A percentile compares a stretch with the other conserved stretches of the same genome.
Conservation (phyloP, 2,113 vertebrate species). For the Lamprotornis superbus region DNA sequence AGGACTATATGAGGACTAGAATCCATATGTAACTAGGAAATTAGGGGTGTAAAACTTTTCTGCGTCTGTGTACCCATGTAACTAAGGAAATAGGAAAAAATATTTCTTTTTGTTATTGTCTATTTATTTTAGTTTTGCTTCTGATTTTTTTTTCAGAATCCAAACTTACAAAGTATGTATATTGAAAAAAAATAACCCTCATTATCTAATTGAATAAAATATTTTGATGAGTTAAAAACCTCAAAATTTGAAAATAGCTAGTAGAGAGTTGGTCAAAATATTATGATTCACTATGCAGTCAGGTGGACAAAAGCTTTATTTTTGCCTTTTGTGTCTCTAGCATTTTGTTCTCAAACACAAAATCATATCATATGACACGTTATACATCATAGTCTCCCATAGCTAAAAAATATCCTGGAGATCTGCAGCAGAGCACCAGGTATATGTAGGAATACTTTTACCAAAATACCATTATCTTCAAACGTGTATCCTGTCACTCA, state of each 20-base stretch:
- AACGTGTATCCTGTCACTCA: background rate
- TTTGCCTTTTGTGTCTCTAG: background rate
- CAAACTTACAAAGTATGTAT: background rate
- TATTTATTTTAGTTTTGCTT: background rate
- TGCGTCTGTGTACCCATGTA: background rate
- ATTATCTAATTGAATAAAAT: background rate
- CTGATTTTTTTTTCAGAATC: background rate
- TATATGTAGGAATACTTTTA: background rate
- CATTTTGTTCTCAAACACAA: background rate
- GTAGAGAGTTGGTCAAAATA: background rate
- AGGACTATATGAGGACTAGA: background rate
- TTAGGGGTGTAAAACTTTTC: background rate
- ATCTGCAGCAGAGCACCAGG: background rate
- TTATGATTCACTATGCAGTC: background rate
- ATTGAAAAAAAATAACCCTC: background rate
- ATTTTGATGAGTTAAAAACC: background rate
- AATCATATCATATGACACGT: background rate
- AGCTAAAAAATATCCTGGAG: background rate
- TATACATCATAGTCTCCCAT: background rate
- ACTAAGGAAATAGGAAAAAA: background rate
- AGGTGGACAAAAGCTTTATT: background rate
- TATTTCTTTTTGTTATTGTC: background rate
- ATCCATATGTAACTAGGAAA: background rate
- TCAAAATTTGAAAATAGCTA: background rate
- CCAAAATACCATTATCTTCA: background rate